A percentile compares a stretch with the other conserved stretches of the same genome.
Evolutionary conservation across 2,888 invertebrate genomes (phyloP).

Genomic region (Troides oblongomaculatus): DNA sequence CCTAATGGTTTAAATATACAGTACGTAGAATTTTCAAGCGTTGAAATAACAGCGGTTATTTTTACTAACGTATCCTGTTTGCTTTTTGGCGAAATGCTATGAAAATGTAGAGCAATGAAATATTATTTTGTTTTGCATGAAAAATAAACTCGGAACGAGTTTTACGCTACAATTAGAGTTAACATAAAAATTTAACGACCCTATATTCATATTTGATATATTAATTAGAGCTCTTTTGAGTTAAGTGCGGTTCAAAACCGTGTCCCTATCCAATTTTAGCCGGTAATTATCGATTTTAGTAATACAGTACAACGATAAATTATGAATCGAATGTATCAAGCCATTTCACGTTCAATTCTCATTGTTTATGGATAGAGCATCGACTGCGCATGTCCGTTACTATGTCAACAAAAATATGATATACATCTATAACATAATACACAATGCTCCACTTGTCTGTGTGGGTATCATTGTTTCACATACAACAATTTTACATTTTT

Average conservation of each 20-base stretch:
- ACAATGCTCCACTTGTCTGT: not conserved
- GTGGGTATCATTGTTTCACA: not conserved
- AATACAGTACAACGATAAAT: constrained; percentile 17
- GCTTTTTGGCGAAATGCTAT: not conserved
- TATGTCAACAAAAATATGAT: constrained; percentile 65
- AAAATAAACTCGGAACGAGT: not conserved
- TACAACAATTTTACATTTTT: not conserved
- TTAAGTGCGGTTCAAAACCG: not conserved
- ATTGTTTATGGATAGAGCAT: constrained; percentile 68
- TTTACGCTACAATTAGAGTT: not conserved
- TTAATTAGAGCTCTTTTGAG: not conserved
- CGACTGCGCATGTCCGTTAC: constrained; percentile 68
- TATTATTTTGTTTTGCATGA: not conserved
- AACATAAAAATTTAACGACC: not conserved
- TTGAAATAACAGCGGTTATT: not conserved
- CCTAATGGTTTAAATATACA: not conserved
- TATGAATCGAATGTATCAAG: constrained; percentile 30
- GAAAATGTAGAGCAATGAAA: constrained; percentile 1
- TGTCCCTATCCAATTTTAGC: not conserved
- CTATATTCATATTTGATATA: not conserved
- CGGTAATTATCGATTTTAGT: not conserved
- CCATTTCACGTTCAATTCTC: constrained; percentile 41
- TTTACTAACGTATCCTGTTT: not conserved
- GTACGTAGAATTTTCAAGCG: not conserved
- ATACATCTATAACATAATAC: constrained; percentile 22